Conservation (phyloP, 2,797 vertebrate genomes). For the Synaphobranchus kaupii region DNA sequence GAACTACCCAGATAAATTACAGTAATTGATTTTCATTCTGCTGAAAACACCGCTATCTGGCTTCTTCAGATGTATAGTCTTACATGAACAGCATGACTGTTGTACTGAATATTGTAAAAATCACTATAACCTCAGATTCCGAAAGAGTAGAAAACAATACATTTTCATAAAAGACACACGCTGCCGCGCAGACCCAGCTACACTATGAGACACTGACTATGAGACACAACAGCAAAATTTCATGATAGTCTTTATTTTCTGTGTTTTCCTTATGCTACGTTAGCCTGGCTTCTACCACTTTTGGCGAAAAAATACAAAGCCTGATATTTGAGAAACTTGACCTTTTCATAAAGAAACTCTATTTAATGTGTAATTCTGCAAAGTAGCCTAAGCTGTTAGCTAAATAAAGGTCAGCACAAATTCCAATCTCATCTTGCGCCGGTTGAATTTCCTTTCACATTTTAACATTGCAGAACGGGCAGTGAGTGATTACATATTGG, state of each 20-base stretch:
- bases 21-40: neutral
- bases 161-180: neutral
- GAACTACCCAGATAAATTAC: neutral
- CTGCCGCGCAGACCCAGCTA: neutral
- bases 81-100: neutral
- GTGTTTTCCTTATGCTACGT: conserved; percentile 19
- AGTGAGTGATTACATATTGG: conserved; percentile 16
- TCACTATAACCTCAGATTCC: neutral
- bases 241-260: conserved; percentile 3
- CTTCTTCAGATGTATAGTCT: neutral
- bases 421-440: conserved; percentile 71
- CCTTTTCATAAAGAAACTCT: conserved; percentile 90
- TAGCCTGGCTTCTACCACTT: conserved; percentile 59
- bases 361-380: conserved; percentile 91
- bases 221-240: neutral
- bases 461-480: conserved; percentile 37
- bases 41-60: neutral
- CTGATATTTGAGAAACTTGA: conserved; percentile 94
- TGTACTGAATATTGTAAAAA: neutral
- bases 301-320: conserved; percentile 84
- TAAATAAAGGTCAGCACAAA: conserved; percentile 89
- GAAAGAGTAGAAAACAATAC: neutral
- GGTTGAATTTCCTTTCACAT: conserved; percentile 69
- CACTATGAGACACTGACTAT: neutral
- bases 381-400: conserved; percentile 82